A percentile compares a stretch with the other conserved stretches of the same genome.
Conservation (phyloP, 2,797 vertebrate species). For the Toxotes lorentzi region DNA sequence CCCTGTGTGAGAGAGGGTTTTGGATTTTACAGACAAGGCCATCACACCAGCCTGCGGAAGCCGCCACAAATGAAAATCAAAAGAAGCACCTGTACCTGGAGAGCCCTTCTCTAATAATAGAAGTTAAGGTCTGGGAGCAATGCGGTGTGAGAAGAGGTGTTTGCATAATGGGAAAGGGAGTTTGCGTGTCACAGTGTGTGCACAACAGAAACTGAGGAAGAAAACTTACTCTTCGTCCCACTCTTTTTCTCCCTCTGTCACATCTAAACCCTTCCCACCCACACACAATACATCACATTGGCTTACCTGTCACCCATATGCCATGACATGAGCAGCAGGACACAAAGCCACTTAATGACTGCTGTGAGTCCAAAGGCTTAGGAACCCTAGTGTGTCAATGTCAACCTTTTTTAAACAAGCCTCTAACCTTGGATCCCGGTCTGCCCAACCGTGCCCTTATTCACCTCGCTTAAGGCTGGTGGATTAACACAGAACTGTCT, state of each 20-base stretch:
- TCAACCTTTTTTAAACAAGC: slow-evolving; percentile 57
- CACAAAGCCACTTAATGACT: slow-evolving; percentile 43
- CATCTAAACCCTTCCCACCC: slow-evolving; percentile 11
- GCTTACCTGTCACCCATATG: slow-evolving; percentile 34
- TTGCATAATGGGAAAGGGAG: slow-evolving; percentile 53
- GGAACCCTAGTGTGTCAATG: slow-evolving; percentile 53
- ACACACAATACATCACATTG: slow-evolving; percentile 23
- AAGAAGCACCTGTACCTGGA: slow-evolving; percentile 42
- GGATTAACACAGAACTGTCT: slow-evolving; percentile 38
- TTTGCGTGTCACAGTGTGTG: slow-evolving; percentile 17
- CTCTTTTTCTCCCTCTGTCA: slow-evolving; percentile 19
- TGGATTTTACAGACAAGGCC: slow-evolving; percentile 31
- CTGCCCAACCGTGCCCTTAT: slow-evolving; percentile 36
- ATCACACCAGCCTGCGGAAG: slow-evolving; percentile 37
- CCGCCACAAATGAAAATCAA: slow-evolving; percentile 34
- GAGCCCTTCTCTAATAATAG: slow-evolving; percentile 64
- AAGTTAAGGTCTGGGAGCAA: slow-evolving; percentile 51
- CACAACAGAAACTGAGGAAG: slow-evolving; percentile 2
- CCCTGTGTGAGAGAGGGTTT: neutral
- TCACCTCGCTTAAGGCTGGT: slow-evolving; percentile 32
- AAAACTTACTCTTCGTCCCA: slow-evolving; percentile 23
- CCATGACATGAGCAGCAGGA: slow-evolving; percentile 45
- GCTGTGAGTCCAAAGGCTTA: slow-evolving; percentile 53
- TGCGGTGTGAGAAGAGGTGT: slow-evolving; percentile 49
- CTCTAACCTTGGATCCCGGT: slow-evolving; percentile 42